phyloP scores from a whole-genome alignment of 2,113 vertebrate genomes.

The Neotoma lepida region DNA sequence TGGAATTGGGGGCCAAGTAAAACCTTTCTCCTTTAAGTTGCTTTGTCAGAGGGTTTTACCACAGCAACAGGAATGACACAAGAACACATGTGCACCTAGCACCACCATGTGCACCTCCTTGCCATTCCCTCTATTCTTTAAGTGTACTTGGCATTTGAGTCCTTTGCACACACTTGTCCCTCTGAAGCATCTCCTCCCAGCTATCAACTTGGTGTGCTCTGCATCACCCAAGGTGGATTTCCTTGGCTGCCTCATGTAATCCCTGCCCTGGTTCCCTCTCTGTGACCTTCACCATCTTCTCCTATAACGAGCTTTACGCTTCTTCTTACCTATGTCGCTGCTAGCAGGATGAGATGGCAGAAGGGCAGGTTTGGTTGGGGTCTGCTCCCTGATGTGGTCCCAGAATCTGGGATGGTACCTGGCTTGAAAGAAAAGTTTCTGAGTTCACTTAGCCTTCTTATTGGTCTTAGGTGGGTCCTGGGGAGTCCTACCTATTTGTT shows the following conservation, averaged over 20 bases:
- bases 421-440: not conserved
- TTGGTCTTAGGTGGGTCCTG: not conserved
- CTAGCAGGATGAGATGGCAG: not conserved
- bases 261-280: not conserved
- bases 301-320: too few species aligned
- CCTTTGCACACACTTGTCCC: too few species aligned
- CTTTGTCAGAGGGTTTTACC: not conserved
- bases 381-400: not conserved
- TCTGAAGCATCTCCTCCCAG: not conserved
- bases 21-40: not conserved
- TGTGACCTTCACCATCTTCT: not conserved
- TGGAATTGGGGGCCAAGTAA: not conserved
- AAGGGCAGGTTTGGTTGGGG: not conserved
- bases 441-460: not conserved
- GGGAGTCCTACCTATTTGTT: not conserved
- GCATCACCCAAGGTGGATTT: not conserved
- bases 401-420: not conserved
- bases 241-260: not conserved
- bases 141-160: not conserved
- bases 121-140: not conserved
- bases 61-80: not conserved
- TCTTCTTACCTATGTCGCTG: not conserved
- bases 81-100: too few species aligned
- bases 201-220: fast-evolving
- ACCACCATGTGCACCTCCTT: not conserved